phyloP scores from a whole-genome alignment of 35 echinoderm and acorn worm species.

The Ophiothrix spiculata region DNA sequence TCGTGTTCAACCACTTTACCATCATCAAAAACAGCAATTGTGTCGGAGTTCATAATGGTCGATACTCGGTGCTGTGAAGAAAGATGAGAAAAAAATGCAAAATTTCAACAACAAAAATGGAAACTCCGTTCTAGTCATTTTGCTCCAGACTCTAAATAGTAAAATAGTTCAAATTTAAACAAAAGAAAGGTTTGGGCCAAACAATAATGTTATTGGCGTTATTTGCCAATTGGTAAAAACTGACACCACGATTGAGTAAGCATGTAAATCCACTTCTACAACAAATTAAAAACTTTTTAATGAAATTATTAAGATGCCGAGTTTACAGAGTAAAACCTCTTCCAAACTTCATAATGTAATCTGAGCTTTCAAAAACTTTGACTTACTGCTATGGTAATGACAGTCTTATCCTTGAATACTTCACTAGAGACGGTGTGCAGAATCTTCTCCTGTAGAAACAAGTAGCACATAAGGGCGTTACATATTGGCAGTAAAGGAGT shows the following conservation, averaged over 20 bases:
- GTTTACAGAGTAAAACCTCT: background rate
- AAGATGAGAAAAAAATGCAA: background rate
- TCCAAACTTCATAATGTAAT: background rate
- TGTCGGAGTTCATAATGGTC: no score
- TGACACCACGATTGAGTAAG: no score
- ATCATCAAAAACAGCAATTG: no score
- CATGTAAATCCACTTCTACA: no score
- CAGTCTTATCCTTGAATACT: no score
- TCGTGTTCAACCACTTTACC: no score
- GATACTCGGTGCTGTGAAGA: no score
- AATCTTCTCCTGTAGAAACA: constrained; percentile 19
- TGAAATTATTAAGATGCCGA: background rate
- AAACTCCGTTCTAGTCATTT: background rate
- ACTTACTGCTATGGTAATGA: constrained; percentile 53
- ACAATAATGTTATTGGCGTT: background rate
- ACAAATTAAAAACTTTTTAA: background rate
- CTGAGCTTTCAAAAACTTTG: background rate
- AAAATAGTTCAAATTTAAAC: no score
- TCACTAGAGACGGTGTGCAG: no score
- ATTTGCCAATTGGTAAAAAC: background rate
- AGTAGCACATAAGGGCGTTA: background rate
- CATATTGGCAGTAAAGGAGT: background rate
- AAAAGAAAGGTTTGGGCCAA: no score
- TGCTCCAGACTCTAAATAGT: background rate
- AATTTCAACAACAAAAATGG: background rate